Evolutionary conservation across 1,140 invertebrate species (phyloP), one percentile per base, ranked within the genome.

Genomic region (Eupeodes corollae): DNA sequence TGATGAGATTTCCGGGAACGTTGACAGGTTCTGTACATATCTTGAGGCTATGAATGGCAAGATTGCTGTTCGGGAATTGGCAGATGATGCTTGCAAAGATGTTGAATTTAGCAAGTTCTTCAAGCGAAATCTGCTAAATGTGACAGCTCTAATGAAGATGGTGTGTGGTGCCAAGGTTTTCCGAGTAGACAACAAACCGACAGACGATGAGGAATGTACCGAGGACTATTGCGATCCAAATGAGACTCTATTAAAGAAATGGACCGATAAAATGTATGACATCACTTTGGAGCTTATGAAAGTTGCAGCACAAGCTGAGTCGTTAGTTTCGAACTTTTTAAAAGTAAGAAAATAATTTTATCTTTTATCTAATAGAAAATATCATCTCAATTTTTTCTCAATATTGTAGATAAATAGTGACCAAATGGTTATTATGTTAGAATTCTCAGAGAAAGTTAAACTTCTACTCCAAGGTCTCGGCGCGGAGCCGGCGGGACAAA

Each of bases 201-300:
- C 10, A n/a, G 52, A 46, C 6, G 59, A 66, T n/a, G 57, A 63
- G 33, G 64, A 67, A 41, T 46, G 57, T 1, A 61, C 63, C 6
- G 61, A 67, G 37, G 61, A 67, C 38, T 67, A 61, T 32, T 67
- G 58, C 54, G 64, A 67, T 60, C 55, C 57, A 18, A 64, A 63
- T 57, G 63, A 59, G 12, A 63, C 58, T 51, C 39, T 67, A 21
- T 49, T 67, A 0, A 61, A 58, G 40, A 49, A 54, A 6, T 67
- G 61, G 60, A 60, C 56, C 9, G 57, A 61, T 8, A 46, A 43
- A 9, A 37, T 67, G 16, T 57, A 56, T 38, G 30, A 43, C 0
- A 51, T 61, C 30, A 35, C 63, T 2, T 6, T 58, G 9, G 48
- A 59, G 45, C 57, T 56, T 21, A 51, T 63, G n/a, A 52, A 54